Evolutionary conservation across 2,113 vertebrate species (phyloP).

Genomic region (Egretta garzetta): DNA sequence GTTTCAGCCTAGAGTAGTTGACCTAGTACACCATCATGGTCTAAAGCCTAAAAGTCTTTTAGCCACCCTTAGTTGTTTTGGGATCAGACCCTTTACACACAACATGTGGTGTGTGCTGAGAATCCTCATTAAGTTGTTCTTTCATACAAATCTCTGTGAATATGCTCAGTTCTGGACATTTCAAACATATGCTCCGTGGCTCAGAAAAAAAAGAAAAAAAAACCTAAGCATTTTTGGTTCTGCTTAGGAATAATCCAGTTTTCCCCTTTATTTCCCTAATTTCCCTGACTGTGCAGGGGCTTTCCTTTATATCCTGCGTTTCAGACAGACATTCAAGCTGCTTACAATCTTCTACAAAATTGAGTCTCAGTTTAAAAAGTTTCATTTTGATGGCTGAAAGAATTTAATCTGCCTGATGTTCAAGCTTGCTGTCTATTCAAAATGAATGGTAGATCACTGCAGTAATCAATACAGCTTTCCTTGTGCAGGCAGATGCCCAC

Average conservation of each 20-base stretch:
- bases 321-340: neutral
- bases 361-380: neutral
- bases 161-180: neutral
- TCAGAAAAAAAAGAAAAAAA: neutral
- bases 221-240: neutral
- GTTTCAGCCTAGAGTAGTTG: neutral
- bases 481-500: neutral
- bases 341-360: neutral
- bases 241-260: neutral
- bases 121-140: neutral
- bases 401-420: neutral
- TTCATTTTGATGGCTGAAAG: neutral
- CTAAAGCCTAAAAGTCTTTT: neutral
- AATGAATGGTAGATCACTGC: neutral
- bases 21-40: rapidly evolving
- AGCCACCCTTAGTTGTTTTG: neutral
- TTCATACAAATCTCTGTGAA: neutral
- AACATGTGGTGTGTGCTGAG: neutral
- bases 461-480: neutral
- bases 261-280: neutral
- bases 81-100: neutral
- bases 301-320: neutral
- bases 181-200: rapidly evolving
- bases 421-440: neutral
- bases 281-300: neutral